Conservation (phyloP, 2,113 vertebrate genomes). For the Takifugu flavidus region DNA sequence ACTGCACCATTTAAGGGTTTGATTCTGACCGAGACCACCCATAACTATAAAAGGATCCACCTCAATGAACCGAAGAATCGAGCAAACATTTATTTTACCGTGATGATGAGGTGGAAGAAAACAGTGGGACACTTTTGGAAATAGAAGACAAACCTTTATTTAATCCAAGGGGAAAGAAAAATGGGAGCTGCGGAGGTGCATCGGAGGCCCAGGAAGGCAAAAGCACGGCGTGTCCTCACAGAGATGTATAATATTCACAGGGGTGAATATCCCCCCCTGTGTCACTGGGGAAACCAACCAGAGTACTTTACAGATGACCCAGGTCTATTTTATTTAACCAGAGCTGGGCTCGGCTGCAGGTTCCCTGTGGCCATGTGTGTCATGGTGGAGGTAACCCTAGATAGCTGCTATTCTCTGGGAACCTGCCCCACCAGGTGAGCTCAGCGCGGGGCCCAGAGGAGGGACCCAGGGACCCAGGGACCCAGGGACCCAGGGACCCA, state of each 20-base stretch:
- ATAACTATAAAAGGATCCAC: conserved; percentile 54
- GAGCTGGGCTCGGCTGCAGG: conserved; percentile 25
- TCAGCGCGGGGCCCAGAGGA: conserved; percentile 31
- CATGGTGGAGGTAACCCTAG: conserved; percentile 54
- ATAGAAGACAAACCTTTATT: conserved; percentile 1
- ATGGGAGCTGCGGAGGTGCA: not conserved
- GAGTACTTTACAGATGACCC: conserved; percentile 31
- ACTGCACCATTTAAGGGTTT: conserved; percentile 66
- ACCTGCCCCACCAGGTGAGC: conserved; percentile 34
- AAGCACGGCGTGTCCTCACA: not conserved
- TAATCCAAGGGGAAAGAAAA: not conserved
- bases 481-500: conserved; percentile 21
- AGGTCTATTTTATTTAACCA: conserved; percentile 27
- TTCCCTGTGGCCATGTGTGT: conserved; percentile 52
- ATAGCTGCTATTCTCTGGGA: conserved; percentile 45
- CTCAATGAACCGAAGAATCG: conserved; percentile 34
- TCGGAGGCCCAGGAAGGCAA: not conserved
- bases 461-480: conserved; percentile 13
- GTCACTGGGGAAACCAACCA: conserved; percentile 29
- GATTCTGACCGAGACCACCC: conserved; percentile 56
- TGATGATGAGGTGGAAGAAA: not conserved
- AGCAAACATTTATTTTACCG: conserved; percentile 10
- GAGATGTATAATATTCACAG: conserved; percentile 10
- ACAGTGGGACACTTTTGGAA: not conserved
- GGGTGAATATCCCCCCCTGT: not conserved